phyloP scores from a whole-genome alignment of 2,113 vertebrate species.

The Rhea pennata region DNA sequence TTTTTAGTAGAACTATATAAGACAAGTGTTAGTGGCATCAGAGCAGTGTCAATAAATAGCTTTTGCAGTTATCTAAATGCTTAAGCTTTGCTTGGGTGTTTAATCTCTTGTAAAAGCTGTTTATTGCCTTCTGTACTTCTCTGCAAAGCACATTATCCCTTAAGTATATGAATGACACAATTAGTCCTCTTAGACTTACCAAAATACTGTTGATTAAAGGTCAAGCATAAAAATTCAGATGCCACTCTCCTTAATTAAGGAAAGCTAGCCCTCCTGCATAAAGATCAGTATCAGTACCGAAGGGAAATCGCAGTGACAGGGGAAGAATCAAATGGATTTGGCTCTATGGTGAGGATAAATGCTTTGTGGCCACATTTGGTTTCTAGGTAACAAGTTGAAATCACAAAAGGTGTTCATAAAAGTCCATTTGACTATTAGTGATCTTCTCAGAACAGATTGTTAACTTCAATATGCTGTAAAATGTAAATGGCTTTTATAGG shows the following conservation, averaged over 20 bases:
- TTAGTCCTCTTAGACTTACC: conserved; percentile 3
- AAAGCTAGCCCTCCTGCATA: neutral
- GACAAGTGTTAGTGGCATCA: neutral
- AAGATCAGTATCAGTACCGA: neutral
- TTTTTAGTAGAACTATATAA: neutral
- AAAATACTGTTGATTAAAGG: conserved; percentile 44
- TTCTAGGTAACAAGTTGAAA: conserved; percentile 64
- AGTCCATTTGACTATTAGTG: conserved; percentile 50
- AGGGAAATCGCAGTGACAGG: neutral
- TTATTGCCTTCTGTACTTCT: conserved; percentile 43
- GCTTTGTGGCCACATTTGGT: neutral
- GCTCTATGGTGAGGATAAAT: neutral
- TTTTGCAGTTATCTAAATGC: conserved; percentile 62
- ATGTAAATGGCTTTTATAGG: conserved; percentile 40
- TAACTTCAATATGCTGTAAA: conserved; percentile 15
- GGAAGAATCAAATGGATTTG: neutral
- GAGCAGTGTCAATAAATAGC: conserved; percentile 23
- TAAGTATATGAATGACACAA: conserved; percentile 18
- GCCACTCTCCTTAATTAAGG: conserved; percentile 12
- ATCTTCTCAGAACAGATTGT: conserved; percentile 40
- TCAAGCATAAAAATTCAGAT: conserved; percentile 39
- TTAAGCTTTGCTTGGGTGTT: conserved; percentile 33
- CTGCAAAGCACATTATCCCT: conserved; percentile 38
- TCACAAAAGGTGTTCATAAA: conserved; percentile 46
- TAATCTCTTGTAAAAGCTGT: conserved; percentile 69